phyloP scores from a whole-genome alignment of 2,113 vertebrate species.

The Rhegmatorhina hoffmannsi region DNA sequence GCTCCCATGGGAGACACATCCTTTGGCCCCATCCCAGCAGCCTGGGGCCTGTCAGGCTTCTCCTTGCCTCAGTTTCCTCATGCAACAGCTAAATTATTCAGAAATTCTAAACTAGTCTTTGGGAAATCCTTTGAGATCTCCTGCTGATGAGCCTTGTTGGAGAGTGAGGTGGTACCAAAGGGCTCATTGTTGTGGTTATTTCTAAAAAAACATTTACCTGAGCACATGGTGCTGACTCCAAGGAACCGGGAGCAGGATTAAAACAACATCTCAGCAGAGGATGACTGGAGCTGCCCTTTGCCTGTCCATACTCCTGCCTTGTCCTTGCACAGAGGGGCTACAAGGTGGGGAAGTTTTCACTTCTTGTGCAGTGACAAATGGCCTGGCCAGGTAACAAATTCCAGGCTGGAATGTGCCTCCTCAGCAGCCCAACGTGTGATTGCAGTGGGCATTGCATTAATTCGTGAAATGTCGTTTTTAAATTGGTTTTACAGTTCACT shows the following conservation, averaged over 20 bases:
- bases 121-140: neutral
- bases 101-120: neutral
- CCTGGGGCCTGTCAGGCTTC: neutral
- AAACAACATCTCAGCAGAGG: neutral
- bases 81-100: neutral
- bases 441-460: conserved; percentile 58
- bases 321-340: neutral
- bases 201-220: neutral
- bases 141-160: rapidly evolving
- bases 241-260: neutral
- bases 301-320: neutral
- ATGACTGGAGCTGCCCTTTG: neutral
- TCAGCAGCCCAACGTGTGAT: conserved; percentile 51
- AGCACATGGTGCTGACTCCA: neutral
- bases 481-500: conserved; percentile 69
- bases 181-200: neutral
- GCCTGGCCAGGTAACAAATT: conserved; percentile 62
- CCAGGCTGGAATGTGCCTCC: conserved; percentile 51
- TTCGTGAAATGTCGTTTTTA: conserved; percentile 56
- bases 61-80: conserved; percentile 8
- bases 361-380: neutral
- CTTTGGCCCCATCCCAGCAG: neutral
- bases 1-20: rapidly evolving
- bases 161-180: neutral
- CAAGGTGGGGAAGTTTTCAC: neutral